phyloP scores from a whole-genome alignment of 30 jellyfish, hydroid and myxozoan genomes.

The Mastigias papua region DNA sequence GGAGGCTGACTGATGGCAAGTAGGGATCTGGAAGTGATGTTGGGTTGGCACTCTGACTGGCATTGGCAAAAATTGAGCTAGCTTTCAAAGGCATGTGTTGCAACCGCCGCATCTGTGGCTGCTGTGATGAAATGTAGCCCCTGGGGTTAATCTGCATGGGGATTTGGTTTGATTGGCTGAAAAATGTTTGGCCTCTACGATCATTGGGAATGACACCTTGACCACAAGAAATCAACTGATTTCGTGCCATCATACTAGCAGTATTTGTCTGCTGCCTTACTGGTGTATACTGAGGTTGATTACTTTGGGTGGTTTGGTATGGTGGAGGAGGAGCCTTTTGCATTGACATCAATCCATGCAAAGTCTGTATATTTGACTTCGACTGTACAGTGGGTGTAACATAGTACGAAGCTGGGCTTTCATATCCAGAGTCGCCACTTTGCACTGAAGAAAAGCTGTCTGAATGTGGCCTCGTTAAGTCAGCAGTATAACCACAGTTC shows the following conservation, averaged over 20 bases:
- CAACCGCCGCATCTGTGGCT: constrained; percentile 63
- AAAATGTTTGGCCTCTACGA: constrained; percentile 41
- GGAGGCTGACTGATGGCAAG: constrained; percentile 56
- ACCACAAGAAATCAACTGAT: constrained; percentile 35
- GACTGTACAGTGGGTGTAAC: constrained; percentile 60
- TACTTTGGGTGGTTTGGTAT: constrained; percentile 56
- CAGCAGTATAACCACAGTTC: constrained; percentile 44
- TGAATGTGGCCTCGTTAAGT: constrained; percentile 81
- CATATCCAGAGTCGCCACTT: constrained; percentile 98
- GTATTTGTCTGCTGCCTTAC: constrained; percentile 62
- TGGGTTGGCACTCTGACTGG: constrained; percentile 19
- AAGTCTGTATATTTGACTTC: constrained; percentile 68
- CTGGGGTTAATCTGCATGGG: constrained; percentile 64
- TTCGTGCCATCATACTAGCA: constrained; percentile 30
- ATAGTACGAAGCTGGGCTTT: constrained; percentile 92
- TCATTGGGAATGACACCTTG: constrained; percentile 40
- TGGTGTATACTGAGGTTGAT: constrained; percentile 52
- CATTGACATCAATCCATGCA: constrained; percentile 74
- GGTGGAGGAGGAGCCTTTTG: constrained; percentile 98
- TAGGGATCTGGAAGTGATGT: constrained; percentile 69
- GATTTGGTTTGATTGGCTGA: constrained; percentile 57
- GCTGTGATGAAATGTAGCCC: constrained; percentile 70
- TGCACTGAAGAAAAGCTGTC: constrained; percentile 92
- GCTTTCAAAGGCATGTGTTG: constrained; percentile 76
- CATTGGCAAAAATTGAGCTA: constrained; percentile 24